Percentiles rank a stretch among this genome's conserved stretches.
phyloP scores from a whole-genome alignment of 2,797 vertebrate species.

The Sebastolobus alascanus region DNA sequence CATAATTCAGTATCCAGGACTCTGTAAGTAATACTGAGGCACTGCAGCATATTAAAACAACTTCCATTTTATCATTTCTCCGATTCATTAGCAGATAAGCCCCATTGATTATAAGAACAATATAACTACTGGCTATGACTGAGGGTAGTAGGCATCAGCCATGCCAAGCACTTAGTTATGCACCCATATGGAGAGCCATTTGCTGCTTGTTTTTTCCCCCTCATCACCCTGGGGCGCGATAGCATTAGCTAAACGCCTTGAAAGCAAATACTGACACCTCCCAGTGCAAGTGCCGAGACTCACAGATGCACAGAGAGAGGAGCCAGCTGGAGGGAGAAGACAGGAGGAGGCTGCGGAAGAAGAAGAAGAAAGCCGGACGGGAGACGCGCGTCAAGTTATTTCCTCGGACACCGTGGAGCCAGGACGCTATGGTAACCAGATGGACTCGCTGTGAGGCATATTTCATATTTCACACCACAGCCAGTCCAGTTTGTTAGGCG shows the following conservation, averaged over 20 bases:
- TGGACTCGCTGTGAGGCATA: constrained; percentile 60
- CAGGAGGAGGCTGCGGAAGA: constrained; percentile 9
- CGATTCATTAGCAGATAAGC: constrained; percentile 38
- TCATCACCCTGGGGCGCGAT: constrained; percentile 41
- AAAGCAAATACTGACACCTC: constrained; percentile 68
- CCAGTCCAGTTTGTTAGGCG: constrained; percentile 25
- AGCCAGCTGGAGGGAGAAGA: constrained; percentile 66
- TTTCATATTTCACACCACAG: constrained; percentile 52
- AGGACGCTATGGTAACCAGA: constrained; percentile 56
- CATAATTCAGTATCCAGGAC: constrained; percentile 7
- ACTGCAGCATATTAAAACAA: constrained; percentile 9
- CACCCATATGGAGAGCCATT: constrained; percentile 64
- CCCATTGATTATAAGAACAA: constrained; percentile 26
- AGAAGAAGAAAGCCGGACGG: constrained; percentile 15
- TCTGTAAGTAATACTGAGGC: background rate
- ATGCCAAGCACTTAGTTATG: constrained; percentile 36
- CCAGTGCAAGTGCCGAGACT: constrained; percentile 38
- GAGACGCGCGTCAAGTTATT: constrained; percentile 56
- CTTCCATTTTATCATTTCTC: constrained; percentile 15
- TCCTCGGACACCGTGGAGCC: constrained; percentile 48
- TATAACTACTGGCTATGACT: background rate
- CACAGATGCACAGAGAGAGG: constrained; percentile 53
- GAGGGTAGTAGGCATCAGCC: constrained; percentile 12
- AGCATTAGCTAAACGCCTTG: constrained; percentile 68
- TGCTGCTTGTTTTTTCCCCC: constrained; percentile 32